Conservation (phyloP, 2,113 vertebrate species). For the Lanius collurio region DNA sequence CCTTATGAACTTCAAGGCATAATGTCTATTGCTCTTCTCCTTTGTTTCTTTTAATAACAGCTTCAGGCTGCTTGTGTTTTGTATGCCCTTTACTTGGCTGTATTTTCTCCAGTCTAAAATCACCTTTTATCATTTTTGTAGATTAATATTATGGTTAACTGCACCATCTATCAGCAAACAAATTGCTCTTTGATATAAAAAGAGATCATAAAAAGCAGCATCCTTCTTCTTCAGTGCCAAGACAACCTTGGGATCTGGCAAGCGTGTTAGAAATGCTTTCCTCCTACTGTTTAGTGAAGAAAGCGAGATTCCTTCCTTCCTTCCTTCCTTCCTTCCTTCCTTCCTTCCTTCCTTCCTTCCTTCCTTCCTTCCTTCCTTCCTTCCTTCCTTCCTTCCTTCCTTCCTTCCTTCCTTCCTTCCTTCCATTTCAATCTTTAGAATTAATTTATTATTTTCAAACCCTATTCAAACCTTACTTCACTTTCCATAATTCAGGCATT, state of each 20-base stretch:
- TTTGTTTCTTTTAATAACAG: not conserved
- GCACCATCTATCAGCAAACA: not conserved
- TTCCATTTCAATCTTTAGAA: not conserved
- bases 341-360: no score
- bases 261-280: not conserved
- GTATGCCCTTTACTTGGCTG: not conserved
- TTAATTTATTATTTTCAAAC: not conserved
- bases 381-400: not conserved
- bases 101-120: not conserved
- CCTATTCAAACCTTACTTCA: not conserved
- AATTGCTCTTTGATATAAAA: not conserved
- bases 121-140: not conserved
- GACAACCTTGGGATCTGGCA: not conserved
- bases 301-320: not conserved
- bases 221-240: not conserved
- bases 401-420: not conserved
- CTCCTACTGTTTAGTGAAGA: not conserved
- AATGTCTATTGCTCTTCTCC: not conserved
- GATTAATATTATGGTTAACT: not conserved
- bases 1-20: not conserved
- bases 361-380: not conserved
- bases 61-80: not conserved
- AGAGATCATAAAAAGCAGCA: not conserved
- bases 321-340: not conserved
- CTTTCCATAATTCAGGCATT: not conserved